These are phyloP conservation scores for Megaceryle maxima DNA, from an alignment of 2,113 vertebrate genomes.

Conservation along the genomic window DNA sequence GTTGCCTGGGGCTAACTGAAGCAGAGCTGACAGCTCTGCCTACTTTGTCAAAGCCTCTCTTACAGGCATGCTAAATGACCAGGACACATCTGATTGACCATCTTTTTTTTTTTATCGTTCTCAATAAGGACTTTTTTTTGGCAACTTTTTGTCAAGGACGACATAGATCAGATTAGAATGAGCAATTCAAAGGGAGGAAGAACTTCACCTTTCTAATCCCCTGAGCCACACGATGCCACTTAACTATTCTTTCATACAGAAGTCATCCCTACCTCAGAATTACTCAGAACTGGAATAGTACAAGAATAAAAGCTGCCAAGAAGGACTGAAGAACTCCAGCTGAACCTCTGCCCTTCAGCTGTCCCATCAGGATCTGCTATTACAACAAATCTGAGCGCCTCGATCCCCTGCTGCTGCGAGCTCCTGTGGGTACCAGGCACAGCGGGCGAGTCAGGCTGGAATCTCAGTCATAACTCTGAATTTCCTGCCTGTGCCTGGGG, in stretches of 20 bases:
- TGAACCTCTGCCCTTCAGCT: not conserved
- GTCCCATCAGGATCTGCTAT: not conserved
- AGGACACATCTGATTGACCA: not conserved
- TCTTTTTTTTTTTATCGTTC: not conserved
- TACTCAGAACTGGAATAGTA: not conserved
- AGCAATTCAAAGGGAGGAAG: not conserved
- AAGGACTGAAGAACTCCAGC: not conserved
- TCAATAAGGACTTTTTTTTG: not conserved
- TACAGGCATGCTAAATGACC: not conserved
- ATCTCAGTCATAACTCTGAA: not conserved
- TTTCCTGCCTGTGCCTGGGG: constrained; percentile 34
- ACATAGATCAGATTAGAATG: not conserved
- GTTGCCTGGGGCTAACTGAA: not conserved
- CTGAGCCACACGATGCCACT: not conserved
- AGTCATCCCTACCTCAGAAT: rapidly evolving
- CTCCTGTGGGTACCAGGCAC: not conserved
- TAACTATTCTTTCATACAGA: not conserved
- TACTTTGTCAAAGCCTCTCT: not conserved
- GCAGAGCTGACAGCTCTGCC: not conserved
- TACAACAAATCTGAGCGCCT: not conserved
- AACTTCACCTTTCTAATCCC: not conserved
- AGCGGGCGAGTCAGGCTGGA: not conserved
- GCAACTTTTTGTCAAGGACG: not conserved
- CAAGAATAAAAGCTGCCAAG: not conserved
- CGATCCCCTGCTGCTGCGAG: not conserved